Base-by-base conservation (phyloP, 2,113 vertebrate species). In the Cryptotis parvus region DNA sequence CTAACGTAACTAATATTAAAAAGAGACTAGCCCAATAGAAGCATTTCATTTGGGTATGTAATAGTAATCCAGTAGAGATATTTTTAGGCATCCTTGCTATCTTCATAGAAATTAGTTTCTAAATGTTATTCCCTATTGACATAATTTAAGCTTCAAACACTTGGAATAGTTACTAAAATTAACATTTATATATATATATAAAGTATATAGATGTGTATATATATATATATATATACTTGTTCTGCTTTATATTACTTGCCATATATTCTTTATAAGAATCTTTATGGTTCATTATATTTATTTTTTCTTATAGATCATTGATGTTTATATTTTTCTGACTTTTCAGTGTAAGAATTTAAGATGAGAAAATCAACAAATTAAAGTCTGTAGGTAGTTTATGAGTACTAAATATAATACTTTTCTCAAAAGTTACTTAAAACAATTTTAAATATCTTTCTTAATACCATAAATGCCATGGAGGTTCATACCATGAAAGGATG, bases 91-190 rank as follows among this genome's bases (percentile, higher is more conserved):
- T 55, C 7, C 31, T 92, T 9, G 4, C 15, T 84, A 0, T 73
- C 33, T 75, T 91, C 22, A n/a, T 49, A n/a, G 9, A 76, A 80
- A 68, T 68, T 24, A 33, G 4, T 65, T 29, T 31, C 75, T 33
- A 26, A 55, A 1, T 86, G n/a, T 72, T 70, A 49, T 39, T 1
- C 45, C 14, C 80, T 24, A 8, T 58, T 55, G 75, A 49, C 3
- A 27, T 27, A 79, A 76, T 76, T 65, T 76, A 7, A 4, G 41
- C 14, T 76, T 90, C 37, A 87, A 73, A 65, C 41, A 27, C 6
- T 35, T 22, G 9, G 31, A 72, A 87, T 85, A 63, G 72, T 33
- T 75, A 63, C 14, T 27, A 63, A 90, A 95, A 72, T 90, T 49
- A 82, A 26, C 52, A 84, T n/a, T n/a, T n/a, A n/a, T n/a, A n/a